A percentile compares a stretch with the other conserved stretches of the same genome.
Conservation (phyloP, 2,888 invertebrate species). For the Conops quadrifasciatus region DNA sequence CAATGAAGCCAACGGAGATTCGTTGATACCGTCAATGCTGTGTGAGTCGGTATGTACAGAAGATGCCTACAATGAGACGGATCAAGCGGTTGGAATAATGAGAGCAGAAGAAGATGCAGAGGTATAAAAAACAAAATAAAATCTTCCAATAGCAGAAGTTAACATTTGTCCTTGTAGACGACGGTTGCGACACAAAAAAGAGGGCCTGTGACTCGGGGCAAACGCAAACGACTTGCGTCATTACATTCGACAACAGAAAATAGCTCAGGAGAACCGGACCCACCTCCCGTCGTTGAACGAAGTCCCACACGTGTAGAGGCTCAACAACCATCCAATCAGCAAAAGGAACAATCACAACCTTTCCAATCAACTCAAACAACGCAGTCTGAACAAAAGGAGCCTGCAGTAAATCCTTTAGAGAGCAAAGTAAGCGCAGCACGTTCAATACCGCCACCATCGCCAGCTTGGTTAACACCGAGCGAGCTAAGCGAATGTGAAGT, state of each 20-base stretch:
- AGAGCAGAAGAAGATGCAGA: neutral
- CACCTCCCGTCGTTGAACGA: neutral
- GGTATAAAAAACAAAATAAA: neutral
- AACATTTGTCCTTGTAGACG: neutral
- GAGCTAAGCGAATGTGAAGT: constrained; percentile 39
- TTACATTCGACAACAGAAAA: neutral
- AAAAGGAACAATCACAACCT: neutral
- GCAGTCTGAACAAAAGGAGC: neutral
- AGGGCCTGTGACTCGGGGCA: neutral
- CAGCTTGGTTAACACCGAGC: constrained; percentile 28
- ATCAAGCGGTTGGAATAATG: constrained; percentile 1
- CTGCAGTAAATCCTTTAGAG: neutral
- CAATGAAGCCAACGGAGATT: constrained; percentile 21
- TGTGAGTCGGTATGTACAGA: constrained; percentile 38
- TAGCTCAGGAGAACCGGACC: neutral
- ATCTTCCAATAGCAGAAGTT: neutral
- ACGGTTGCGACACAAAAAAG: neutral
- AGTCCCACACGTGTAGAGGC: neutral
- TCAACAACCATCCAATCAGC: neutral
- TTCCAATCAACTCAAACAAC: neutral
- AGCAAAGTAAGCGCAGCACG: neutral
- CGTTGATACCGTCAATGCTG: constrained; percentile 37
- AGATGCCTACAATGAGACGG: constrained; percentile 19
- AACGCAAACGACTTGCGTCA: neutral
- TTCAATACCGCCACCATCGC: neutral